These are phyloP conservation scores for Ictidomys tridecemlineatus DNA, from an alignment of 2,113 vertebrate genomes.

Conservation along the genomic window DNA sequence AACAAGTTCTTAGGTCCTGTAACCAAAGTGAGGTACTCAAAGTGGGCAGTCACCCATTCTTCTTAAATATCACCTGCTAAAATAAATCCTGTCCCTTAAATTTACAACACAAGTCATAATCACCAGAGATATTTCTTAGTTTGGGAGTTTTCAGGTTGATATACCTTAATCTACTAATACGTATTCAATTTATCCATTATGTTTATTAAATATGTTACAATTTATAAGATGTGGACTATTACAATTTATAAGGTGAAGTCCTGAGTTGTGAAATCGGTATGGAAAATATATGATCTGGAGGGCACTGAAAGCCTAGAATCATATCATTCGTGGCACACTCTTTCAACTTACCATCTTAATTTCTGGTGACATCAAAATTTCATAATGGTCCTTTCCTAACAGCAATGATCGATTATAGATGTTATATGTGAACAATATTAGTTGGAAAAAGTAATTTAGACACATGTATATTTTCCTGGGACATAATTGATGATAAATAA, in stretches of 20 bases:
- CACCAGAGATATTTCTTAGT: not conserved
- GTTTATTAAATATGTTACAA: not conserved
- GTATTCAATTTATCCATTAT: not conserved
- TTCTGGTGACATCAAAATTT: not conserved
- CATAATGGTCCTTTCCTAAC: not conserved
- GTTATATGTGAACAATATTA: not conserved
- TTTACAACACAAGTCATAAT: not conserved
- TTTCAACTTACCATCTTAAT: not conserved
- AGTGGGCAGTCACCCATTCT: not conserved
- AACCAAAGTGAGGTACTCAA: not conserved
- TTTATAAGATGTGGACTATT: not conserved
- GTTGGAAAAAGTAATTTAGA: not conserved
- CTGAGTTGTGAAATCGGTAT: not conserved
- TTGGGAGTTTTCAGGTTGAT: not conserved
- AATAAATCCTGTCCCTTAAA: not conserved
- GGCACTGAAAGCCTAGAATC: not conserved
- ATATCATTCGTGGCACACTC: not conserved
- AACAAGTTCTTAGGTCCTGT: not conserved
- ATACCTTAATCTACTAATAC: not conserved
- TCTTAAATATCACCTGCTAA: not conserved
- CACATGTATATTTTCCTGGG: not conserved
- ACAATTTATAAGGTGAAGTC: not conserved
- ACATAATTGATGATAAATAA: not conserved
- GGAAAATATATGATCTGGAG: not conserved
- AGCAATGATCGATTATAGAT: not conserved